phyloP scores from a whole-genome alignment of 2,888 invertebrate genomes.

The Lasioglossum pauxillum region DNA sequence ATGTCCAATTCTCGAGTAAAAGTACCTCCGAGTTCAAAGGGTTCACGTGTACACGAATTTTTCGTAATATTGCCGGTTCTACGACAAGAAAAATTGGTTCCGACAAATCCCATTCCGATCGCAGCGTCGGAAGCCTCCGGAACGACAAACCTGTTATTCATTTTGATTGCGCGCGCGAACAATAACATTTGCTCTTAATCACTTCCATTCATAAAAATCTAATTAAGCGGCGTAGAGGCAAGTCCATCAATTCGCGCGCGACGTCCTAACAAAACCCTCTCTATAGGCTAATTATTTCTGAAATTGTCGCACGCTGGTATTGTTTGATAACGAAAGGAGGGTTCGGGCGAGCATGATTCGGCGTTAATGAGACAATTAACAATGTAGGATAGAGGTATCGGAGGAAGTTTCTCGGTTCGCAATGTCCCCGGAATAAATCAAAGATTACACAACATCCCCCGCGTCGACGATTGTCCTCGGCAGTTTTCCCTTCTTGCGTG shows the following conservation, averaged over 20 bases:
- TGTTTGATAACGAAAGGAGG: neutral
- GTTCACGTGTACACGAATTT: no score
- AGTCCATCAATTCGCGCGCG: neutral
- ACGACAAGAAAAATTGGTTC: no score
- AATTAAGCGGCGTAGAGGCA: neutral
- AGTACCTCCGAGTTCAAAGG: no score
- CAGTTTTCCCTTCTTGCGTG: slow-evolving; percentile 11
- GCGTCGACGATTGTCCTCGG: neutral
- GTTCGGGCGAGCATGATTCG: neutral
- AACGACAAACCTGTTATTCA: neutral
- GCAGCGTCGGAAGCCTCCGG: neutral
- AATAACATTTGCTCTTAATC: neutral
- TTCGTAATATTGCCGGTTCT: no score
- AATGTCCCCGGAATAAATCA: slow-evolving; percentile 23
- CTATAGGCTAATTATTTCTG: neutral
- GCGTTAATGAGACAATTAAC: slow-evolving; percentile 1
- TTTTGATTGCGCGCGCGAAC: neutral
- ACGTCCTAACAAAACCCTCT: neutral
- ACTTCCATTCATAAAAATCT: slow-evolving; percentile 4
- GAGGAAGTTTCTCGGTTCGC: neutral
- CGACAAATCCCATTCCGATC: neutral
- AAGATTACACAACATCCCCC: slow-evolving; percentile 5
- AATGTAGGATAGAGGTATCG: neutral
- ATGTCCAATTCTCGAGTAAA: no score
- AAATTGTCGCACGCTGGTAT: neutral